Evolutionary conservation across 2,888 invertebrate genomes (phyloP).

Genomic region (Brachyptera putata): DNA sequence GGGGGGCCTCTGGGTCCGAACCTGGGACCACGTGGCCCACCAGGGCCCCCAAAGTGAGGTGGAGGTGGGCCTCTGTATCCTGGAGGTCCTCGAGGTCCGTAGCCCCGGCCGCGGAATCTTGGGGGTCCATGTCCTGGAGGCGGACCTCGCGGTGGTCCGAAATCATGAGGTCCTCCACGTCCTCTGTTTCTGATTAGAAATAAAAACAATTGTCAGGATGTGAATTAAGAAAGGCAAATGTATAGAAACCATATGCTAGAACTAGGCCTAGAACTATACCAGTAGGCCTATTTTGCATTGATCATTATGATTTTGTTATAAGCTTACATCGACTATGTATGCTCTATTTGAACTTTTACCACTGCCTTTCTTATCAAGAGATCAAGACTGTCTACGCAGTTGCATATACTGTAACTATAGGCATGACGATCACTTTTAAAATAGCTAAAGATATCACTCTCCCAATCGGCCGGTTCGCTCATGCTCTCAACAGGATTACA

Average conservation of each 20-base stretch:
- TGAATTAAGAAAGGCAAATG: too few species aligned
- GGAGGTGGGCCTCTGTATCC: slow-evolving; percentile 47
- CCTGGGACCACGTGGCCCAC: slow-evolving; percentile 44
- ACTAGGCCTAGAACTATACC: not conserved
- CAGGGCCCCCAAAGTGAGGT: slow-evolving; percentile 44
- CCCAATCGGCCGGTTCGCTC: too few species aligned
- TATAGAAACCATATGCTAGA: not conserved
- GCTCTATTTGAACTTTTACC: too few species aligned
- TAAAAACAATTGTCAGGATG: too few species aligned
- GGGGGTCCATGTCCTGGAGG: slow-evolving; percentile 34
- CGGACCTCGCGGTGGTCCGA: slow-evolving; percentile 35
- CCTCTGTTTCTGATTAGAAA: slow-evolving; percentile 23
- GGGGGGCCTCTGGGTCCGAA: slow-evolving; percentile 50
- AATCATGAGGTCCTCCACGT: slow-evolving; percentile 33
- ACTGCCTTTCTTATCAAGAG: too few species aligned
- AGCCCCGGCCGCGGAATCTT: slow-evolving; percentile 36
- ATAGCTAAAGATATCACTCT: too few species aligned
- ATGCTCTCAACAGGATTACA: too few species aligned
- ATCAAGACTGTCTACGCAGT: too few species aligned
- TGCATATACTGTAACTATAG: too few species aligned
- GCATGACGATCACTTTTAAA: too few species aligned
- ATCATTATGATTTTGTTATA: too few species aligned
- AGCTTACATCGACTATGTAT: too few species aligned
- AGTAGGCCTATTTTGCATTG: not conserved
- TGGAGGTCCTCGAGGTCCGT: slow-evolving; percentile 43